Conservation (phyloP, 2,888 invertebrate species). For the Rhingia rostrata region DNA sequence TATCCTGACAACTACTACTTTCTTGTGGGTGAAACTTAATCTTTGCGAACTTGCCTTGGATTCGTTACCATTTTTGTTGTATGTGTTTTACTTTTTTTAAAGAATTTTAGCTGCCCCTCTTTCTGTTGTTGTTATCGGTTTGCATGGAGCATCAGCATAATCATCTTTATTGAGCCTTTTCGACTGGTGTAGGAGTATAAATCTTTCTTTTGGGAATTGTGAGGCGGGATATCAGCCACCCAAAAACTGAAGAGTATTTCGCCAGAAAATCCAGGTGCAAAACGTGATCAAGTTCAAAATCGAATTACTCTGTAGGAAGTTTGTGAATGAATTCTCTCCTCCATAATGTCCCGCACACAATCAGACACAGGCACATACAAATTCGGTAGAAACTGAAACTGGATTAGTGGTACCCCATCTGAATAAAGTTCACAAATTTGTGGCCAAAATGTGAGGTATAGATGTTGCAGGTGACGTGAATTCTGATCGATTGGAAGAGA, state of each 20-base stretch:
- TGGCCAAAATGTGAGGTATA: constrained; percentile 22
- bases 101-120: constrained; percentile 16
- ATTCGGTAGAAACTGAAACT: constrained; percentile 59
- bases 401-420: constrained; percentile 70
- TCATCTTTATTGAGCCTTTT: constrained; percentile 58
- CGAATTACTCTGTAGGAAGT: constrained; percentile 63
- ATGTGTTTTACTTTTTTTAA: constrained; percentile 28
- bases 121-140: constrained; percentile 55
- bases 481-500: constrained; percentile 53
- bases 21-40: constrained; percentile 60
- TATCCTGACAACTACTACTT: constrained; percentile 53
- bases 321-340: constrained; percentile 37
- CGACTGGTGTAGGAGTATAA: constrained; percentile 37
- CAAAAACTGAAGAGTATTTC: constrained; percentile 48
- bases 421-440: constrained; percentile 71
- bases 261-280: constrained; percentile 79
- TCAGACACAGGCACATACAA: constrained; percentile 26
- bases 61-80: constrained; percentile 39
- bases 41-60: constrained; percentile 52
- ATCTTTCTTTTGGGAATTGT: constrained; percentile 37
- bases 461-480: constrained; percentile 59
- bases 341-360: constrained; percentile 55
- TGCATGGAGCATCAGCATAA: constrained; percentile 37
- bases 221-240: constrained; percentile 11
- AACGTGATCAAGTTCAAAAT: constrained; percentile 78